A percentile compares a stretch with the other conserved stretches of the same genome.
These are phyloP conservation scores for Pantherophis vulpinus DNA, from an alignment of 2,797 vertebrate genomes.

Conservation along the genomic window DNA sequence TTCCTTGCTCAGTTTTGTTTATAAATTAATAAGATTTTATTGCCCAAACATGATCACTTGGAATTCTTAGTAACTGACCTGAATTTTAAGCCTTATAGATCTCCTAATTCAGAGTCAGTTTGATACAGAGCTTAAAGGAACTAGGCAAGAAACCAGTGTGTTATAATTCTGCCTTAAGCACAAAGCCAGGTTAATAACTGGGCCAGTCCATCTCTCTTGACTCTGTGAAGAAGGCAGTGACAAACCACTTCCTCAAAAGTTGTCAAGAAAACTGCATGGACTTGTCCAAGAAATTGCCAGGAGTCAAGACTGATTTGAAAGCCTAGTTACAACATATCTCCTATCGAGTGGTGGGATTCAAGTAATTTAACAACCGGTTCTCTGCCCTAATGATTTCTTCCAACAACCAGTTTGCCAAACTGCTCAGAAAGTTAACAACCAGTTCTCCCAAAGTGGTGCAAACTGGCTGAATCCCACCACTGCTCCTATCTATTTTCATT, in stretches of 20 bases:
- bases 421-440: too few relatives aligned
- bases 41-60: background rate
- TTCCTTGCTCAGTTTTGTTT: background rate
- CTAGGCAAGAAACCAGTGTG: background rate
- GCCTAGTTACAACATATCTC: background rate
- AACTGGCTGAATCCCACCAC: too few relatives aligned
- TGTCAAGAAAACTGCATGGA: background rate
- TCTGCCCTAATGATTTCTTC: too few relatives aligned
- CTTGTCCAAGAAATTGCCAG: background rate
- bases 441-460: too few relatives aligned
- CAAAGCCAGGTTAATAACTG: background rate
- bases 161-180: background rate
- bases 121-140: background rate
- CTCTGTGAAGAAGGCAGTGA: background rate
- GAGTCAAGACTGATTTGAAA: background rate
- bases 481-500: background rate
- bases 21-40: background rate
- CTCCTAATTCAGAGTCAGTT: background rate
- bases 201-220: background rate
- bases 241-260: background rate
- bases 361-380: too few relatives aligned
- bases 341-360: background rate
- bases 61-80: background rate
- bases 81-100: background rate
- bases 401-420: too few relatives aligned